Conservation (phyloP, 2,888 invertebrate species). For the Plemyria rubiginata region DNA sequence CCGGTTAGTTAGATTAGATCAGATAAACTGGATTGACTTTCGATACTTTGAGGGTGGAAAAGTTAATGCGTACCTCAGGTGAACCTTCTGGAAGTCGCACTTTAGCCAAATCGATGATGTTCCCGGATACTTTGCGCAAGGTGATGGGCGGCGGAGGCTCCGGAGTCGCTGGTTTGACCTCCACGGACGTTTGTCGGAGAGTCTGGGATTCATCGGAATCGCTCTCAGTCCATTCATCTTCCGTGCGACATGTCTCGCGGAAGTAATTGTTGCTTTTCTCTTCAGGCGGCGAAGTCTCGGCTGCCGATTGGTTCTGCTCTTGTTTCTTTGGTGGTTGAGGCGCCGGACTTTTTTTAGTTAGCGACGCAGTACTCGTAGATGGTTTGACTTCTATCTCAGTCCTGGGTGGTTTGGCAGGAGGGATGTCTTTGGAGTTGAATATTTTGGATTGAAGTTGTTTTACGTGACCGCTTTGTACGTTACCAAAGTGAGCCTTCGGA, state of each 20-base stretch:
- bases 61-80: constrained; percentile 77
- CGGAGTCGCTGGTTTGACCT: constrained; percentile 50
- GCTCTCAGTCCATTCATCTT: constrained; percentile 85
- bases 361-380: constrained; percentile 58
- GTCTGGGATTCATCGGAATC: constrained; percentile 65
- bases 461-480: constrained; percentile 77
- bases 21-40: too few species aligned
- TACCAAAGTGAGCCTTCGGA: constrained; percentile 76
- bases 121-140: constrained; percentile 76
- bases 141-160: constrained; percentile 75
- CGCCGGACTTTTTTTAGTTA: constrained; percentile 68
- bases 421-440: constrained; percentile 58
- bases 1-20: too few species aligned
- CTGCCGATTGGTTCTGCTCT: constrained; percentile 55
- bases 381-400: constrained; percentile 57
- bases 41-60: not conserved
- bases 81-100: constrained; percentile 77
- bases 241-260: constrained; percentile 87
- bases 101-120: constrained; percentile 73
- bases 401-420: constrained; percentile 48
- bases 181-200: constrained; percentile 49
- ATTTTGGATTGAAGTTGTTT: constrained; percentile 77
- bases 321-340: constrained; percentile 62
- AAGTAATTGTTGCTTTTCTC: constrained; percentile 78
- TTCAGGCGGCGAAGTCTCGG: constrained; percentile 50